phyloP scores from a whole-genome alignment of 2,888 invertebrate species.

The Molorchus minor region DNA sequence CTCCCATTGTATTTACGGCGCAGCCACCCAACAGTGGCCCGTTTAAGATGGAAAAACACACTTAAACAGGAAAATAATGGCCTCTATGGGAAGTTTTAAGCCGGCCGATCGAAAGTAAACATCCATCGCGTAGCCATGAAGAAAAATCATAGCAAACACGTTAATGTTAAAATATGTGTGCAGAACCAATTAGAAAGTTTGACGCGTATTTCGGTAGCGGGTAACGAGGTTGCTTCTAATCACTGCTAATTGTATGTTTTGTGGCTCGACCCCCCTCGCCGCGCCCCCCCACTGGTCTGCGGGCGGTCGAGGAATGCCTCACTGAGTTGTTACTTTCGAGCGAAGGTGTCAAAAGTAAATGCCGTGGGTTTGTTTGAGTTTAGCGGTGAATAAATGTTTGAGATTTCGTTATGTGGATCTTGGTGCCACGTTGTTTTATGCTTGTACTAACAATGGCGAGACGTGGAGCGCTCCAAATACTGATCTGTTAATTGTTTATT shows the following conservation, averaged over 20 bases:
- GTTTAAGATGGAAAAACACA: background rate
- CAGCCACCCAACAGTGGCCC: background rate
- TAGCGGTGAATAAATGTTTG: constrained; percentile 43
- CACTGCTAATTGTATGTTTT: constrained; percentile 61
- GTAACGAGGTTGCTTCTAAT: constrained; percentile 60
- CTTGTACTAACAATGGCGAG: constrained; percentile 15
- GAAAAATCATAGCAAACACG: constrained; percentile 51
- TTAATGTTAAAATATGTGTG: constrained; percentile 57
- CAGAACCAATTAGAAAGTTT: constrained; percentile 60
- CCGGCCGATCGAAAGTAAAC: constrained; percentile 34
- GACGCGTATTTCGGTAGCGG: constrained; percentile 63
- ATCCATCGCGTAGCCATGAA: constrained; percentile 35
- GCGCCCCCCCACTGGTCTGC: constrained; percentile 40
- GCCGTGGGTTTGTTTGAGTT: constrained; percentile 55
- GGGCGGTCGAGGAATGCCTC: constrained; percentile 56
- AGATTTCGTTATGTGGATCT: constrained; percentile 34
- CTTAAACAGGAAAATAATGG: constrained; percentile 9
- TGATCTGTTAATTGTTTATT: constrained; percentile 4
- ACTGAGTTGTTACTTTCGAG: constrained; percentile 61
- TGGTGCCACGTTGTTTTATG: constrained; percentile 18
- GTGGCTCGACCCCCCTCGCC: constrained; percentile 39
- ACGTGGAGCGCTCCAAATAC: constrained; percentile 19
- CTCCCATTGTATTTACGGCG: background rate
- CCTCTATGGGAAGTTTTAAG: constrained; percentile 16
- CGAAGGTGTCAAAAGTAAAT: constrained; percentile 62